Percentiles rank a stretch among this genome's conserved stretches.
Evolutionary conservation across 2,113 vertebrate genomes (phyloP).

Genomic region (Tachycineta bicolor): DNA sequence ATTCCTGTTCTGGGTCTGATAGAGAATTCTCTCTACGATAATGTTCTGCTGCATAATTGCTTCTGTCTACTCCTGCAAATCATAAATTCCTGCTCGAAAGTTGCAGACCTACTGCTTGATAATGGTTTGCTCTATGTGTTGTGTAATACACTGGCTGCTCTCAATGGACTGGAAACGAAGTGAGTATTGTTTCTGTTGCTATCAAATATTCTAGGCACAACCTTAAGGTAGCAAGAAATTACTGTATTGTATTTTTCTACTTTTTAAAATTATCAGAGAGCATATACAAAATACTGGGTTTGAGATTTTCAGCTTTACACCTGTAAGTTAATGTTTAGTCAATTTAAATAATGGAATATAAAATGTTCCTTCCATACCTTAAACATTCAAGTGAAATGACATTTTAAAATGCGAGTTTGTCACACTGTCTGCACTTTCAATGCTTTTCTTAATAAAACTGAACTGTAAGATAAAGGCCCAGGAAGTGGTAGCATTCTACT

Average conservation of each 20-base stretch:
- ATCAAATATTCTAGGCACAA: not conserved
- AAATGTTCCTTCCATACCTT: not conserved
- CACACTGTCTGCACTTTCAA: not conserved
- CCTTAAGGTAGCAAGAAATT: not conserved
- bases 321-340: not conserved
- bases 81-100: constrained; percentile 92
- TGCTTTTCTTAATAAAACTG: not conserved
- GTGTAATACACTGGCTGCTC: constrained; percentile 92
- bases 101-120: constrained; percentile 94
- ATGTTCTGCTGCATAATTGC: constrained; percentile 88
- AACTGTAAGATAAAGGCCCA: not conserved
- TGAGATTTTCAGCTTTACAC: not conserved
- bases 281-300: not conserved
- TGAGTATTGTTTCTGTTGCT: constrained; percentile 65
- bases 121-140: constrained; percentile 94
- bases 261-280: not conserved
- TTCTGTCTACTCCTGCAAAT: constrained; percentile 92
- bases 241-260: not conserved
- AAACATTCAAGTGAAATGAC: not conserved
- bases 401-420: not conserved
- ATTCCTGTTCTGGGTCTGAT: constrained; percentile 93
- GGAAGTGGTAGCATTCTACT: not conserved
- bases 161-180: constrained; percentile 93
- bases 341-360: not conserved
- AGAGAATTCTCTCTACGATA: constrained; percentile 93